Base-by-base conservation (phyloP, 2,888 invertebrate genomes). In the Drosophila sordidula region DNA sequence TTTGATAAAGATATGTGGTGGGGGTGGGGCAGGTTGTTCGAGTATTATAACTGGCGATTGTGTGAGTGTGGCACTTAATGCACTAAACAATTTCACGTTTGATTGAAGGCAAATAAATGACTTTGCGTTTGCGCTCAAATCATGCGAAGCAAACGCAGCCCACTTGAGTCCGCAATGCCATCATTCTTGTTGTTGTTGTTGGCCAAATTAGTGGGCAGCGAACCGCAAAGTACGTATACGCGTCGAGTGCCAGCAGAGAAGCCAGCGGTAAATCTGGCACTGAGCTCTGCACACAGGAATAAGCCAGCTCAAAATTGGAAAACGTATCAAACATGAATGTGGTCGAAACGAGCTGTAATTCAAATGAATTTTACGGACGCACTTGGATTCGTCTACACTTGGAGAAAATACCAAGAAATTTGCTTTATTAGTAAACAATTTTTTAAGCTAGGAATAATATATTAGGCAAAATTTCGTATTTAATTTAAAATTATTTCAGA, bases 61-160 rank as follows among this genome's bases (percentile, higher is more conserved):
- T 42, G n/a, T 18, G 45, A 45, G 58, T 67, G 64, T 46, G 58
- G 57, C 58, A 67, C 57, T 75, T 75, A 75, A 78, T 80, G 78
- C 84, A 78, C 66, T 65, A 73, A 83, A 72, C 80, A 81, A 81
- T 81, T 83, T 81, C 78, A 81, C 84, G 84, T 72, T 57, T 75
- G 83, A 72, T 70, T 81, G 68, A 62, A 78, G 64, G 68, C 80
- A 75, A 83, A 78, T 83, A 75, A 81, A 70, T 81, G 70, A 72
- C 74, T 76, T 76, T 74, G 58, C 69, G 79, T 74, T 73, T 70
- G 50, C 41, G 57, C 49, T 67, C 51, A 75, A 80, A 69, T 83
- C 72, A 61, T 63, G 73, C 72, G 73, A 58, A 73, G 29, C 50
- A 41, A 63, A 67, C 54, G 54, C 70, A 67, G 57, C 50, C 57